These are phyloP conservation scores for Pristionchus exspectatus DNA, from an alignment of 2,888 invertebrate species.

Conservation along the genomic window DNA sequence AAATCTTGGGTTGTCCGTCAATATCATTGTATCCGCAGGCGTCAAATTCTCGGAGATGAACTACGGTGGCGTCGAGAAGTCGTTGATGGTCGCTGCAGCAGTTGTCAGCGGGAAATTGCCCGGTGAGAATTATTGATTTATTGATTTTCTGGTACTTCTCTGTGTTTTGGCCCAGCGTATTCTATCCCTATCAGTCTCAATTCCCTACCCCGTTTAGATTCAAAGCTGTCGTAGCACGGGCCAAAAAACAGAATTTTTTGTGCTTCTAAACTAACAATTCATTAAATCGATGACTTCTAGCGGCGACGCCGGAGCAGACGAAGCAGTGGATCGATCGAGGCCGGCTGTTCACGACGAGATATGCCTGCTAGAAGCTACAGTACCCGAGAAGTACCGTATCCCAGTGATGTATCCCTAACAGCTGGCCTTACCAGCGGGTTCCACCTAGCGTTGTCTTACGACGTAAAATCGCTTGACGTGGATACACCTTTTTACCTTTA, in stretches of 20 bases:
- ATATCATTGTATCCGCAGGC: neutral
- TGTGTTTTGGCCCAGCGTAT: neutral
- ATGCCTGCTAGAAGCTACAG: slow-evolving; percentile 9
- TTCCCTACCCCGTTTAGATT: neutral
- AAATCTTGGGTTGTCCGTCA: neutral
- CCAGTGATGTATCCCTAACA: neutral
- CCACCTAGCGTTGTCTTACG: no score
- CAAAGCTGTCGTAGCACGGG: neutral
- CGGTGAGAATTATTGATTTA: neutral
- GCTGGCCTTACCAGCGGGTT: neutral
- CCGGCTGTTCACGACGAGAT: slow-evolving; percentile 19
- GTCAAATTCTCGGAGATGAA: slow-evolving; percentile 18
- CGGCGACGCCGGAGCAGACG: neutral
- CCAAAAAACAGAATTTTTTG: neutral
- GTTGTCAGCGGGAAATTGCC: slow-evolving; percentile 38
- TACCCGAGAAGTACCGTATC: slow-evolving; percentile 10
- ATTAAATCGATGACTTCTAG: neutral
- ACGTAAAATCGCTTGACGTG: neutral
- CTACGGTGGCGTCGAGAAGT: slow-evolving; percentile 14
- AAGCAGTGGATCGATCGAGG: slow-evolving; percentile 26
- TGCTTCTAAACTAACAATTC: neutral
- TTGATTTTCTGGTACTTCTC: neutral
- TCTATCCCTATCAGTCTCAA: no score
- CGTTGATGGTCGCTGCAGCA: neutral
- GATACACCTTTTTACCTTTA: neutral